Conservation (phyloP, 1,140 invertebrate species). For the Lutraria rhynchaena region DNA sequence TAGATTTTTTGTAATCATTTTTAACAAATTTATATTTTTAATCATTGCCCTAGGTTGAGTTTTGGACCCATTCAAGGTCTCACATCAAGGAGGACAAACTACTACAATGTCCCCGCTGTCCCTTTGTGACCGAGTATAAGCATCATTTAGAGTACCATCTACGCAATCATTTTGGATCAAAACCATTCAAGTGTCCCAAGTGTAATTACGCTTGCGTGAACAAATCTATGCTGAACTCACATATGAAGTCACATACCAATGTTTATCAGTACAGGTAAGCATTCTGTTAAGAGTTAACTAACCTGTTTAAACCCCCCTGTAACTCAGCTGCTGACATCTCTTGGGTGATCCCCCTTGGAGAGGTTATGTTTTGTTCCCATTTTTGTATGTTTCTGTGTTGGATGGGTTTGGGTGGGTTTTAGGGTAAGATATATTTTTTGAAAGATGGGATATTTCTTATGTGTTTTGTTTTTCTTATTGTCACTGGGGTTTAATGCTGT, state of each 20-base stretch:
- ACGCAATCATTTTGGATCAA: constrained; percentile 96
- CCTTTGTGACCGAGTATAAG: constrained; percentile 99
- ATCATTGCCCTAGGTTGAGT: constrained; percentile 88
- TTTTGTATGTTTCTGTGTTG: too few species aligned
- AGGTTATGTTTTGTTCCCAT: too few species aligned
- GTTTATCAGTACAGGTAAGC: constrained; percentile 92
- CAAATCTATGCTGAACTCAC: constrained; percentile 99
- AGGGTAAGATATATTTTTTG: too few species aligned
- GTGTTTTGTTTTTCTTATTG: too few species aligned
- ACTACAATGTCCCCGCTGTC: constrained; percentile 94
- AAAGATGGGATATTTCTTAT: too few species aligned
- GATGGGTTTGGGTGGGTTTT: too few species aligned
- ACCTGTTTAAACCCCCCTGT: too few species aligned
- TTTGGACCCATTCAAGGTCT: constrained; percentile 93
- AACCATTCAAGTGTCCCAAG: constrained; percentile 97
- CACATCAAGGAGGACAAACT: constrained; percentile 98
- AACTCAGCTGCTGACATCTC: too few species aligned
- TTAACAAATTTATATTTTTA: too few species aligned
- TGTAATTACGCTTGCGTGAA: constrained; percentile 92
- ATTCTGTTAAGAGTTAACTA: not conserved
- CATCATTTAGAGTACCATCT: constrained; percentile 98
- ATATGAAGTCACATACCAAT: constrained; percentile 98
- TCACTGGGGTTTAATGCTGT: too few species aligned
- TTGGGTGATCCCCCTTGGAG: too few species aligned
- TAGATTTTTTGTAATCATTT: too few species aligned